Evolutionary conservation across 2,888 invertebrate species (phyloP).

Genomic region (Trichopoda pennipes): DNA sequence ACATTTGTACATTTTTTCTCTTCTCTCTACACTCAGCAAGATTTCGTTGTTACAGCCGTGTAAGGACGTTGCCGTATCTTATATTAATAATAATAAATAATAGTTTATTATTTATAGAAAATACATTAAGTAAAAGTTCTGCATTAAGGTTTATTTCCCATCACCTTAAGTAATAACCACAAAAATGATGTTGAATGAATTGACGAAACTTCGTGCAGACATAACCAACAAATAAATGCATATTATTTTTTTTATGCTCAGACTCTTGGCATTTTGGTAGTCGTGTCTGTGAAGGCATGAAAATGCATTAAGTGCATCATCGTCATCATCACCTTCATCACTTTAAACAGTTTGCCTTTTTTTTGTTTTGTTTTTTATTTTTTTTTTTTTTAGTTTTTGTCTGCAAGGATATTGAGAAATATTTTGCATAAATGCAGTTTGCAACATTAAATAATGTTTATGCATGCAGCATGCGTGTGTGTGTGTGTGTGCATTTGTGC

Average conservation of each 20-base stretch:
- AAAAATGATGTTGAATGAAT: conserved; percentile 56
- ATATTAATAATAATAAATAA: no score
- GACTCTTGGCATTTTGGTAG: conserved; percentile 46
- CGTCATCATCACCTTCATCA: conserved; percentile 42
- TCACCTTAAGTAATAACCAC: conserved; percentile 29
- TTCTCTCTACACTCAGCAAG: no score
- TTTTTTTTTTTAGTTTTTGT: conserved; percentile 24
- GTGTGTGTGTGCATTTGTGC: neutral
- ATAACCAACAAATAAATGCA: conserved; percentile 40
- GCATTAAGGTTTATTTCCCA: conserved; percentile 19
- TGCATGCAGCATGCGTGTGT: conserved; percentile 4
- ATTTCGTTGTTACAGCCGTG: no score
- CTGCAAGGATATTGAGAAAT: conserved; percentile 64
- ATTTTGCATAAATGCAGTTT: conserved; percentile 66
- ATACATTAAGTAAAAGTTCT: neutral
- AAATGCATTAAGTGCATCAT: conserved; percentile 61
- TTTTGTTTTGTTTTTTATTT: conserved; percentile 28
- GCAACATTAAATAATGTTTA: conserved; percentile 35
- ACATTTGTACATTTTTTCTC: no score
- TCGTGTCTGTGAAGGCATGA: conserved; percentile 61
- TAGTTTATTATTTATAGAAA: no score
- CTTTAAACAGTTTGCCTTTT: conserved; percentile 49
- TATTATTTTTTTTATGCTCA: conserved; percentile 46
- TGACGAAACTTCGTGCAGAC: conserved; percentile 59
- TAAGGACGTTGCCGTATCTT: no score